Evolutionary conservation across 2,888 invertebrate genomes (phyloP).

Genomic region (Melipona beecheii): DNA sequence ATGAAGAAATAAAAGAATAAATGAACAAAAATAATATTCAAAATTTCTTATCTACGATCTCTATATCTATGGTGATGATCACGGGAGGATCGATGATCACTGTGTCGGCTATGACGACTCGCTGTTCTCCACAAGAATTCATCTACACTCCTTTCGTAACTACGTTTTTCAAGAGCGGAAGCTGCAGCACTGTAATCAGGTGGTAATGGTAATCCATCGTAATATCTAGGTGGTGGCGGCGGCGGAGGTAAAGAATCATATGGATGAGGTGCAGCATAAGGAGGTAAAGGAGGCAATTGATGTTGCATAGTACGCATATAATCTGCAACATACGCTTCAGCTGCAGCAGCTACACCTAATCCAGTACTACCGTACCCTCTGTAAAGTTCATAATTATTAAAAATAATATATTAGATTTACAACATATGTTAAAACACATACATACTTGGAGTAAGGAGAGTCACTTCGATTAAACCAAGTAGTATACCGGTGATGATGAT

Average conservation of each 20-base stretch:
- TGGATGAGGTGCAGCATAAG: constrained; percentile 90
- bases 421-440: background rate
- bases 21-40: constrained; percentile 27
- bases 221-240: constrained; percentile 92
- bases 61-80: constrained; percentile 87
- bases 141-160: constrained; percentile 95
- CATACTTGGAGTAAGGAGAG: constrained; percentile 81
- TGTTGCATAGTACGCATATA: constrained; percentile 96
- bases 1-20: constrained; percentile 35
- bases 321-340: constrained; percentile 95
- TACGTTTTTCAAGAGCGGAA: constrained; percentile 89
- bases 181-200: constrained; percentile 90
- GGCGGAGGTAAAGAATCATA: constrained; percentile 84
- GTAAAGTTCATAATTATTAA: constrained; percentile 44
- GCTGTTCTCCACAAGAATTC: constrained; percentile 94
- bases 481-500: constrained; percentile 77
- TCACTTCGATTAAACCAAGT: constrained; percentile 81
- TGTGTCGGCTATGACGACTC: constrained; percentile 86
- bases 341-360: constrained; percentile 88
- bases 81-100: constrained; percentile 85
- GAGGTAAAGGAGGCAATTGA: constrained; percentile 93
- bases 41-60: constrained; percentile 85
- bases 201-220: constrained; percentile 90
- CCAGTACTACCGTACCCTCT: constrained; percentile 85
- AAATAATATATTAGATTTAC: background rate